Evolutionary conservation across 92 coral and sea anemone genomes (phyloP), one percentile per base, ranked within the genome.

Genomic region (Palythoa grandiflora): DNA sequence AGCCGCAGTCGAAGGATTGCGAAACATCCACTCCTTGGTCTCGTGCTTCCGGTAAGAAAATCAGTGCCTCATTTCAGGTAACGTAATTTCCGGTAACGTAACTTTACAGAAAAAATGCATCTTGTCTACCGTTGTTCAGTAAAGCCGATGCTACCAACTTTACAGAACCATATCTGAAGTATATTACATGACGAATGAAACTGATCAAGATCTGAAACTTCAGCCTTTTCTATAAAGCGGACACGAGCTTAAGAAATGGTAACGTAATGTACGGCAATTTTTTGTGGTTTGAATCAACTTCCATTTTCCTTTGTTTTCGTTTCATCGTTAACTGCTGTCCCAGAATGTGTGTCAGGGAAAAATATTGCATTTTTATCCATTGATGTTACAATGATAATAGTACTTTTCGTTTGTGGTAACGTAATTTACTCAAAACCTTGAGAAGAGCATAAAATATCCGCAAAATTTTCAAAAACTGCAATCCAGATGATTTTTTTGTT

Each of bases 401-500:
- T 6, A 72, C 8, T n/a, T 75, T 75, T n/a, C 57, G 21, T 28
- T 37, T 75, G 60, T 75, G 79, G 79, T 75, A 75, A 75, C 79
- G 79, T 75, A 75, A 75, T 75, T 75, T 75, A 50, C 39, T 50
- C 79, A 75, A 75, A 48, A 75, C 38, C 79, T 47, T 17, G 61
- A 5, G 60, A 75, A 61, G 47, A 20, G 17, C 36, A 50, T 50
- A 20, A 73, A 73, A 39, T 44, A 73, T n/a, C 52, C 28, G 78
- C 9, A n/a, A 73, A 75, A 48, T 38, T 71, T 71, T 71, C 16
- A 11, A 28, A 71, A 71, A 71, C 1, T 16, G 4, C 14, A 39
- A 38, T 38, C 14, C 53, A 72, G 77, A 11, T 38, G 17, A 72
- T 39, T 72, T 72, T 72, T 72, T 11, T 72, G 7, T 72, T 72